These are phyloP conservation scores for Stramonita haemastoma DNA, from an alignment of 2,888 invertebrate genomes.

Conservation along the genomic window DNA sequence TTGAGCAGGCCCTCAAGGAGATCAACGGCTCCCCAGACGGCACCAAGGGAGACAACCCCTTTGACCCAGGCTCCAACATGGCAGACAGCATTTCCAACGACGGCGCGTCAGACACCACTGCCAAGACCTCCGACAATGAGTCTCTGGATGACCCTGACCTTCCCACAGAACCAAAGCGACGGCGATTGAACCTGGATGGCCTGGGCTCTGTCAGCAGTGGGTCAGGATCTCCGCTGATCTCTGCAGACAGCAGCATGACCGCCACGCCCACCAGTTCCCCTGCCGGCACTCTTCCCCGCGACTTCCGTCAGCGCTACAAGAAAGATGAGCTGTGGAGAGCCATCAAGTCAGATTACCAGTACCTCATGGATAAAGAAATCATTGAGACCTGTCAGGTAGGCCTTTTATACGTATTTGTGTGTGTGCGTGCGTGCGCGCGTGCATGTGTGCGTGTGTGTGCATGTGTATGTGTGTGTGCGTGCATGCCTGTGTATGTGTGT, in stretches of 20 bases:
- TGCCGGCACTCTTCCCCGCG: conserved; percentile 62
- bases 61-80: neutral
- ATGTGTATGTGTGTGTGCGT: neutral
- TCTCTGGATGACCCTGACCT: conserved; percentile 49
- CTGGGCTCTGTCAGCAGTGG: conserved; percentile 62
- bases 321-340: conserved; percentile 92
- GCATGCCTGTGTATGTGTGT: neutral
- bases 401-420: neutral
- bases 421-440: neutral
- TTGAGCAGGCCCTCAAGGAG: conserved; percentile 32
- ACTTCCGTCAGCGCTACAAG: conserved; percentile 78
- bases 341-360: conserved; percentile 93
- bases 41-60: neutral
- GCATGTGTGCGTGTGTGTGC: neutral
- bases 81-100: conserved; percentile 1
- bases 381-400: conserved; percentile 90
- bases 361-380: conserved; percentile 95
- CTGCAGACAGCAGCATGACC: conserved; percentile 43
- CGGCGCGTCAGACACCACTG: neutral
- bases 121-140: conserved; percentile 3
- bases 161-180: conserved; percentile 65
- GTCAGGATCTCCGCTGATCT: conserved; percentile 62
- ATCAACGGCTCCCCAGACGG: conserved; percentile 17
- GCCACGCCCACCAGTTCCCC: conserved; percentile 62
- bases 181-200: conserved; percentile 61